Conservation (phyloP, 2,797 vertebrate species). For the Monodelphis domestica region DNA sequence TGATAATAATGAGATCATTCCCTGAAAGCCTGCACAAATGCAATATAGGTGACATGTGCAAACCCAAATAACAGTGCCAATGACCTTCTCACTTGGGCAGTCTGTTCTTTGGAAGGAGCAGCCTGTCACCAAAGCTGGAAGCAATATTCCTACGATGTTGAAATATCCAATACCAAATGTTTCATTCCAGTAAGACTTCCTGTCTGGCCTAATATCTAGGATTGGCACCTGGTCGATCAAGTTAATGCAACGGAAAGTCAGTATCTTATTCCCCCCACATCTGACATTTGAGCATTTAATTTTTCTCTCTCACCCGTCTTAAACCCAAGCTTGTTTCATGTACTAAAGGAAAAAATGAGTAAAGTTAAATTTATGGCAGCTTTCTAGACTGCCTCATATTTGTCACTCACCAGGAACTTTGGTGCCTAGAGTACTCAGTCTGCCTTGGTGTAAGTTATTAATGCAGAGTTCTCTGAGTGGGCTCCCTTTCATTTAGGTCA, state of each 20-base stretch:
- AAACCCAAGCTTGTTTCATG: not conserved
- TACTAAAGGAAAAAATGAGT: not conserved
- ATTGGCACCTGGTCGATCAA: not conserved
- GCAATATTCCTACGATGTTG: not conserved
- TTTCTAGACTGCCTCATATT: not conserved
- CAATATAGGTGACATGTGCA: not conserved
- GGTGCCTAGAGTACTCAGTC: not conserved
- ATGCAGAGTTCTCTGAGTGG: not conserved
- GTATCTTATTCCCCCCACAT: not conserved
- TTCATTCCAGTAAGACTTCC: constrained; percentile 36
- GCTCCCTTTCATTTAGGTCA: not conserved
- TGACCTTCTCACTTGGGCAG: not conserved
- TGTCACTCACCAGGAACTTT: constrained; percentile 14
- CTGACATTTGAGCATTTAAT: not conserved
- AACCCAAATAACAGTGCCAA: not conserved
- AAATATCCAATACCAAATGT: constrained; percentile 11
- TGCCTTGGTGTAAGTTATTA: not conserved
- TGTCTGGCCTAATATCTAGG: constrained; percentile 18
- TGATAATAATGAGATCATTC: not conserved
- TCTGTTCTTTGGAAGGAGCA: constrained; percentile 24
- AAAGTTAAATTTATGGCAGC: not conserved
- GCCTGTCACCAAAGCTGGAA: not conserved
- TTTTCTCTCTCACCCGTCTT: constrained; percentile 17
- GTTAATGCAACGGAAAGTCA: not conserved
- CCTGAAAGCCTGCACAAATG: not conserved